Base-by-base conservation (phyloP, 2,888 invertebrate species). In the Achlya flavicornis region DNA sequence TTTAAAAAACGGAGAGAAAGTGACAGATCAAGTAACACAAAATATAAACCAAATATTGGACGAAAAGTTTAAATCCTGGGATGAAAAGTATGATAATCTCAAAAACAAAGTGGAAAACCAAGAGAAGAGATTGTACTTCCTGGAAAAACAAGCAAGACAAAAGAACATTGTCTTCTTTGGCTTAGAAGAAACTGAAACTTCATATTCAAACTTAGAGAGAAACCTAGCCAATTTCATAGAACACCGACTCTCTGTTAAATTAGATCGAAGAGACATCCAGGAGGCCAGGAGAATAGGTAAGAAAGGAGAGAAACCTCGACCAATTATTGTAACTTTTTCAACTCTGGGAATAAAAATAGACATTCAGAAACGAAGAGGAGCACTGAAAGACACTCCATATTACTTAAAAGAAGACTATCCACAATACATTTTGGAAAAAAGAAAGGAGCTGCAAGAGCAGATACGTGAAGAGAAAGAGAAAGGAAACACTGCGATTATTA, bases 101-200 rank as follows among this genome's bases (percentile, higher is more conserved):
- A 38, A 38, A 38, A 10, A 38, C 7, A 38, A 10, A 10, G 10
- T 38, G 7, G 38, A 38, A 8, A 10, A 38, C 2, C 38, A 38
- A 38, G 38, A 38, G 10, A 38, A 10, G 3, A 38, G 38, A 38
- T 3, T 8, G 3, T 38, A 38, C 10, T 10, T 38, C 3, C 10
- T 38, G 10, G 38, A 66, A 74, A 70, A 68, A 62, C 69, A 74
- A 68, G 63, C 58, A 62, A 66, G 62, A 61, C 66, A 63, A 33
- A 64, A 63, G 57, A 41, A 53, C 48, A 63, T 69, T n/a, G 33
- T 63, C 35, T 48, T 41, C 43, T 43, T 63, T 33, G 32, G 57
- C 5, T 33, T 57, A 57, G 16, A 61, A 61, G 38, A 53, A 61
- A 53, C 26, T 26, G 53, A 62, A 64, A 32, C 16, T 12, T 32